These are phyloP conservation scores for Unio delphinus DNA, from an alignment of 2,888 invertebrate species.

Conservation along the genomic window DNA sequence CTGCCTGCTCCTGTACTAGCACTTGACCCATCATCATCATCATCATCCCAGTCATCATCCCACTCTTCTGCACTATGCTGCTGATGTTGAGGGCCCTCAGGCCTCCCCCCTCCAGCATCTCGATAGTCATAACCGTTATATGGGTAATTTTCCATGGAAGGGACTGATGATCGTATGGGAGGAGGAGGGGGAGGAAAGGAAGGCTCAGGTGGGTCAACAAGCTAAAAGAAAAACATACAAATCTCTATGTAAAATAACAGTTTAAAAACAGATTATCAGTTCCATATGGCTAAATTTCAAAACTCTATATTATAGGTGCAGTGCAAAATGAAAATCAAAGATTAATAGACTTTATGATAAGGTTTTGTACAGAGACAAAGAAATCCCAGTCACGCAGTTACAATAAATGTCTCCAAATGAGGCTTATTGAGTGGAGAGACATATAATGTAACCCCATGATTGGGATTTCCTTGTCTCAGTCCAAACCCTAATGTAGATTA, in stretches of 20 bases:
- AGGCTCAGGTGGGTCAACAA: conserved; percentile 65
- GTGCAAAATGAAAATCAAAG: too few species aligned
- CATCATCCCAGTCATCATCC: conserved; percentile 84
- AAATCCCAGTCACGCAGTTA: too few species aligned
- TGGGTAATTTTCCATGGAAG: conserved; percentile 13
- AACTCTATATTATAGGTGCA: too few species aligned
- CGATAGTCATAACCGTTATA: conserved; percentile 11
- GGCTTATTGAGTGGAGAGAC: too few species aligned
- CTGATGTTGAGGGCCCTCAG: conserved; percentile 7
- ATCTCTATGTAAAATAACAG: background rate
- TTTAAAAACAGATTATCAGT: too few species aligned
- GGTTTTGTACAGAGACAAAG: too few species aligned
- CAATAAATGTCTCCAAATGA: too few species aligned
- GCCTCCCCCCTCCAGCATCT: conserved; percentile 16
- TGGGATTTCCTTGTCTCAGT: too few species aligned
- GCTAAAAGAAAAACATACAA: conserved; percentile 27
- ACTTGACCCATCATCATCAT: conserved; percentile 69
- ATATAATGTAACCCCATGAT: too few species aligned
- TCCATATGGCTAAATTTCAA: too few species aligned
- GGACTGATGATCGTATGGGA: conserved; percentile 41
- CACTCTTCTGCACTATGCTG: conserved; percentile 81
- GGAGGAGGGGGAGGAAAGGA: conserved; percentile 68
- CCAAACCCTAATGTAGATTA: too few species aligned
- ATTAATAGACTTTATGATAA: too few species aligned
- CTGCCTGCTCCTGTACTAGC: conserved; percentile 51